Base-by-base conservation (phyloP, 2,113 vertebrate genomes). In the Entosphenus tridentatus region DNA sequence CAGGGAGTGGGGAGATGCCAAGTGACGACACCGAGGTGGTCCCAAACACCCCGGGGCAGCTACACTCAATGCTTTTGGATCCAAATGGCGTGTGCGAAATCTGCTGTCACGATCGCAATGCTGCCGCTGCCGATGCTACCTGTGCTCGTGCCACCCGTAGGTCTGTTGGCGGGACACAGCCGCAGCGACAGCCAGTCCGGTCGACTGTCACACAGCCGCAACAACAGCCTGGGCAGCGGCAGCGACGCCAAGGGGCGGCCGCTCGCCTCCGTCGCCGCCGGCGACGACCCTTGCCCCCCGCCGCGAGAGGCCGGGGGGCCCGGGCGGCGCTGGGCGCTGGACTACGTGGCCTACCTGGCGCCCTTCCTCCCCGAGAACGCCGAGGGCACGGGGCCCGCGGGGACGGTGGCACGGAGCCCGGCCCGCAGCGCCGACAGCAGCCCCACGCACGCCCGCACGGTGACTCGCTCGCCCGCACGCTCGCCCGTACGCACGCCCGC, bases 341-440 rank as follows among this genome's bases (percentile, higher is more conserved):
- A 95, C 77, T 98, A 98, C 74, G 84, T 70, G 1, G 73, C 95
- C 74, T 96, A 92, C 73, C 96, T 98, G 91, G 86, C 89, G 56
- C 86, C 87, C 71, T 96, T 88, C 70, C 73, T 75, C 86, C 83
- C 57, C 81, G 77, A 1, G 82, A 81, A 55, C 72, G 67, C 14
- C 78, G 75, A 68, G 75, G 70, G 68, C 91, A 87, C 76, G 84
- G 85, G 2, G 72, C 77, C 3, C 73, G 76, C 21, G 21, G 21
- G 21, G 21, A 39, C 21, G 2, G 21, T 39, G 21, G 21, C 21
- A 39, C 21, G 21, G 21, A 39, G 21, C 21, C 21, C 21, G 73
- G 77, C 74, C 55, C 78, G 80, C 72, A 96, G 87, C 74, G 84
- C 82, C 0, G 85, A 89, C 12, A 87, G 84, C 80, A 98, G 92